Evolutionary conservation across 2,113 vertebrate genomes (phyloP), one percentile per base, ranked within the genome.

Genomic region (Hiodon tergisus): DNA sequence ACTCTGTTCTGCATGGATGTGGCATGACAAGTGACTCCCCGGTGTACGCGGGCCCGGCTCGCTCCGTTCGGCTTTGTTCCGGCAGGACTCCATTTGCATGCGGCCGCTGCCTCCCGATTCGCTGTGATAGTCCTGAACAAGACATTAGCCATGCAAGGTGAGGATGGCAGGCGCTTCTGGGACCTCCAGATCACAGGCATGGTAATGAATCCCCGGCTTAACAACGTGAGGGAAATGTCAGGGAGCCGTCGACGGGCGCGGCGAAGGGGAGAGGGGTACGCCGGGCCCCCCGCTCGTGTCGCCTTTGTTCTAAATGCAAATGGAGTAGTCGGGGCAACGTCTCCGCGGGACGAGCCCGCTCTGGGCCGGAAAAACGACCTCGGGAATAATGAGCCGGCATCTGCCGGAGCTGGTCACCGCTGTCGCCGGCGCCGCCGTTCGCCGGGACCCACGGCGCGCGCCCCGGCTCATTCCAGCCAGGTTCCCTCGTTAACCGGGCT

Each of bases 121-220:
- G 67, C 63, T 59, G 51, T 69, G 53, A 75, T 67, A 67, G 81
- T 71, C 52, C 77, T 85, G 81, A 67, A 78, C 81, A 79, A 52
- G 52, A 69, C 68, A 82, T 69, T 53, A 76, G 79, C 82, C 83
- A 90, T 86, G 86, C 79, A 79, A 84, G 89, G 87, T 89, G 88
- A 89, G 89, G 90, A 87, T 31, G 86, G 85, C 77, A 86, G 87
- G 82, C 83, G 84, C 85, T 84, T 86, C 82, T 86, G 92, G 91
- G 89, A 90, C 89, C 86, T 86, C 86, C 88, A 75, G 87, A 91
- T 92, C 90, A 90, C 87, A 91, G 88, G 85, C 86, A 92, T 92
- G 91, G 89, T 93, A 91, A 91, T 91, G 91, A 92, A 91, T 88
- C 87, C 84, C 79, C 82, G 85, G 88, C 85, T 90, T 90, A 89